Evolutionary conservation across 2,797 vertebrate species (phyloP), one percentile per base, ranked within the genome.

Genomic region (Clarias pachynema): DNA sequence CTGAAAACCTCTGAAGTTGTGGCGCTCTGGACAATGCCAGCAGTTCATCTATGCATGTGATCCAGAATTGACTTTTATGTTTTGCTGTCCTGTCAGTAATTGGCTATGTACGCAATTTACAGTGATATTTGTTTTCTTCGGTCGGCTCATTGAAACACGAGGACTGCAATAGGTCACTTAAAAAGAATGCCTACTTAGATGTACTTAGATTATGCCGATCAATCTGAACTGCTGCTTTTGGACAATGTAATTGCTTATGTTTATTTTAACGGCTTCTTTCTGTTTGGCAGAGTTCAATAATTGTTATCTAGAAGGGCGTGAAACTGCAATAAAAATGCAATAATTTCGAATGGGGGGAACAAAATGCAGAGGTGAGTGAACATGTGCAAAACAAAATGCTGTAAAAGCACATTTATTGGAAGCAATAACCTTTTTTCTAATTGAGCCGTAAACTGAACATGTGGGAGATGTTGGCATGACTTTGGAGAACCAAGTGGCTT

Each of bases 371-470:
- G 29, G 77, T 60, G 86, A 57, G 81, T 56, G 82, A 88, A 82
- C 74, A 83, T 65, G 84, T 81, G 63, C 84, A 73, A 82, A 87
- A 83, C 63, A 81, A 82, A 83, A 80, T 16, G 62, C 60, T 69
- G 77, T 89, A 86, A 90, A 84, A 89, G 72, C 44, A 31, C 59
- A 86, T 88, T 90, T 90, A 90, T 79, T 85, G 34, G 86, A 68
- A 75, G 81, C 87, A 83, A 80, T 86, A 89, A 87, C 60, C 85
- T 82, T 79, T 53, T 82, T 86, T 81, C 82, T 85, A 86, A 88
- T 72, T 80, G 69, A 81, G 34, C 81, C 37, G 65, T 87, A 90
- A 87, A 82, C 78, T 74, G 57, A 73, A 84, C 77, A 85, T 74
- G 84, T 81, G 68, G 7, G 60, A 74, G 59, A 81, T n/a, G 29